Conservation (phyloP, 2,888 invertebrate species). For the Drosophila subsilvestris region DNA sequence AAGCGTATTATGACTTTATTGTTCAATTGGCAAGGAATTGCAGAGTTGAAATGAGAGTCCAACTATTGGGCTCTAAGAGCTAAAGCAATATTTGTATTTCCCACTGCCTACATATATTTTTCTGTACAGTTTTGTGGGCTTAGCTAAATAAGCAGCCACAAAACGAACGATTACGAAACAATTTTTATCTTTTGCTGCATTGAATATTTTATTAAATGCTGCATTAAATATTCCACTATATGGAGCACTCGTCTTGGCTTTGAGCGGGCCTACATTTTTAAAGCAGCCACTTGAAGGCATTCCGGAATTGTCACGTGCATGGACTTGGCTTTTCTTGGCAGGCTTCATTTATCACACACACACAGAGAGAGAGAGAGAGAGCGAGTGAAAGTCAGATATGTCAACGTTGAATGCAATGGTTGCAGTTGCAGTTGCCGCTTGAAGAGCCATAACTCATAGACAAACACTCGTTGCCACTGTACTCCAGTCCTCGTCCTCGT, state of each 20-base stretch:
- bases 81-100: background rate
- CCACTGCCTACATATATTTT: background rate
- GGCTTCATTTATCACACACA: slow-evolving; percentile 60
- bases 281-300: slow-evolving; percentile 24
- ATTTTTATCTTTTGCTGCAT: too few species aligned
- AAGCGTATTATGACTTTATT: slow-evolving; percentile 55
- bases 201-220: too few species aligned
- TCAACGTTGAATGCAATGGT: slow-evolving; percentile 48
- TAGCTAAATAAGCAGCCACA: too few species aligned
- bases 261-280: slow-evolving; percentile 12
- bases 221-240: background rate
- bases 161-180: too few species aligned
- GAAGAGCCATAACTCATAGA: slow-evolving; percentile 65
- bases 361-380: slow-evolving; percentile 12
- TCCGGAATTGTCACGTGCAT: slow-evolving; percentile 34
- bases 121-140: background rate
- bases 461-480: slow-evolving; percentile 33
- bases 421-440: slow-evolving; percentile 37
- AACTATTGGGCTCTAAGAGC: background rate
- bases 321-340: slow-evolving; percentile 34
- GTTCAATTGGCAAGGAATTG: slow-evolving; percentile 33
- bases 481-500: too few species aligned
- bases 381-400: slow-evolving; percentile 52
- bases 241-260: background rate
- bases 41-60: slow-evolving; percentile 10